Conservation (phyloP, 2,888 invertebrate species). For the Drosophila kanekoi region DNA sequence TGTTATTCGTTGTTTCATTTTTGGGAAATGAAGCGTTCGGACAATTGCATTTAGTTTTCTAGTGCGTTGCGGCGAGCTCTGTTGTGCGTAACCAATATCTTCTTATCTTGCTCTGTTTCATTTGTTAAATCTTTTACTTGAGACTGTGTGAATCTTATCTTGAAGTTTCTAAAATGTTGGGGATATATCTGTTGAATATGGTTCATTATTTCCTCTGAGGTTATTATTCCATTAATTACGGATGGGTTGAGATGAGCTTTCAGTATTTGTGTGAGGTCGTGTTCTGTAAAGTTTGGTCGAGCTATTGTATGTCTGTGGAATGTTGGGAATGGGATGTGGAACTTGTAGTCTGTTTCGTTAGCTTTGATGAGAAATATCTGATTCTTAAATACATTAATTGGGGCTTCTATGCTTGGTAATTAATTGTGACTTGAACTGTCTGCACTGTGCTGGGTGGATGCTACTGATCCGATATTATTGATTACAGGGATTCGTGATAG, state of each 20-base stretch:
- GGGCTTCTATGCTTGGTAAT: conserved; percentile 38
- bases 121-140: neutral
- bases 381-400: conserved; percentile 36
- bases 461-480: conserved; percentile 4
- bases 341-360: conserved; percentile 4
- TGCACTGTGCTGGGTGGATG: conserved; percentile 39
- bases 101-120: conserved; percentile 1
- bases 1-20: conserved; percentile 28
- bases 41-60: conserved; percentile 36
- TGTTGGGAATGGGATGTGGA: conserved; percentile 16
- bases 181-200: neutral
- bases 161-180: conserved; percentile 10
- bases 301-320: conserved; percentile 14
- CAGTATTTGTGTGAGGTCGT: too few species aligned
- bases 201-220: conserved; percentile 19
- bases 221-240: conserved; percentile 8
- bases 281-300: neutral
- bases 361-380: neutral
- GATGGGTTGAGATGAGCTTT: neutral
- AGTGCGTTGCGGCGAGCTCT: conserved; percentile 29
- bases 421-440: conserved; percentile 30
- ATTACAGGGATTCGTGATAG: too few species aligned
- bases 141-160: neutral
- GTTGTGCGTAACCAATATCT: conserved; percentile 9
- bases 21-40: conserved; percentile 38